Evolutionary conservation across 2,113 vertebrate genomes (phyloP).

Genomic region (Nesogale talazaci): DNA sequence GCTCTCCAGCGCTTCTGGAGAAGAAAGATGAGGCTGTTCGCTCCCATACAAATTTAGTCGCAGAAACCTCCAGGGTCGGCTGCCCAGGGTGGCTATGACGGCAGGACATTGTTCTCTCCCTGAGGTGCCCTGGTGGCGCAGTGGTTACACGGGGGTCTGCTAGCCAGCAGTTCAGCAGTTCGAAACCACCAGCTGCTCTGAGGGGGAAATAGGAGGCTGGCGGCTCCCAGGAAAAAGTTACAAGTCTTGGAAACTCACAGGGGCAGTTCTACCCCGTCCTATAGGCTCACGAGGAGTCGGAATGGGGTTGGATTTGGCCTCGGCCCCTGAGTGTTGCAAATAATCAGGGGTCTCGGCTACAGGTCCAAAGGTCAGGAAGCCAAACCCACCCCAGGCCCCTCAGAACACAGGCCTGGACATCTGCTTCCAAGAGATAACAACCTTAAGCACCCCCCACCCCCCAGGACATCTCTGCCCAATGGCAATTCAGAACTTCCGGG

Average conservation of each 20-base stretch:
- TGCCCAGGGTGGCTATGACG: no score
- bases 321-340: neutral
- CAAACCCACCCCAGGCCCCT: neutral
- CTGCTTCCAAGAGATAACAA: neutral
- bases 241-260: no score
- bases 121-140: neutral
- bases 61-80: no score
- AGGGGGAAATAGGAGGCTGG: no score
- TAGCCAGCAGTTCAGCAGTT: neutral
- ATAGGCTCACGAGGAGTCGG: neutral
- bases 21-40: no score
- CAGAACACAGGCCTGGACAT: neutral
- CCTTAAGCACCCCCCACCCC: neutral
- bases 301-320: neutral
- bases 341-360: neutral
- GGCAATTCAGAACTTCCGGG: neutral
- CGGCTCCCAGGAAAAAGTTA: no score
- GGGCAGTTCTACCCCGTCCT: neutral
- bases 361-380: neutral
- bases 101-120: neutral
- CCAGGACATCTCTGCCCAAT: neutral
- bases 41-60: no score
- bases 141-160: neutral
- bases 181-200: neutral
- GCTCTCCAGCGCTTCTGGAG: no score